Percentiles rank a stretch among this genome's conserved stretches.
phyloP scores from a whole-genome alignment of 2,113 vertebrate genomes.

The Carlito syrichta region DNA sequence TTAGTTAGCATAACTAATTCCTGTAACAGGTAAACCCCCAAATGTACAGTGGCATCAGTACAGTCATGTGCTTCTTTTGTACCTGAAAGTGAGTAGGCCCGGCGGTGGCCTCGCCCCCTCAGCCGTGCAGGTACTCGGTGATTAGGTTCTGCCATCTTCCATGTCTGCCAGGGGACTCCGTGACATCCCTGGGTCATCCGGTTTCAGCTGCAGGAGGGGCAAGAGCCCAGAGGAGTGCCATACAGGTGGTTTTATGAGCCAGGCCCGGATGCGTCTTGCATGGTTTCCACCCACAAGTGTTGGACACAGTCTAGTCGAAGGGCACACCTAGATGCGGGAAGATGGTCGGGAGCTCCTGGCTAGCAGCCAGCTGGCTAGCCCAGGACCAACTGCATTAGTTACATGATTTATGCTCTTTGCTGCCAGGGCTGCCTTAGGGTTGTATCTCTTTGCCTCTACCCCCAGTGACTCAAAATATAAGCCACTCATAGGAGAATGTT shows the following conservation, averaged over 20 bases:
- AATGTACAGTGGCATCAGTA: too few relatives aligned
- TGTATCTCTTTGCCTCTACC: fast-evolving
- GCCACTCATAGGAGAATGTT: too few relatives aligned
- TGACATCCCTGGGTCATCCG: fast-evolving
- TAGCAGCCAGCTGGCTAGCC: background rate
- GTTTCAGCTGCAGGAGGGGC: background rate
- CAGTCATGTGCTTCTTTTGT: too few relatives aligned
- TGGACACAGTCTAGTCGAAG: background rate
- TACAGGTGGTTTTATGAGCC: background rate
- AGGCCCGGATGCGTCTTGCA: background rate
- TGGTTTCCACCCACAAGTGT: background rate
- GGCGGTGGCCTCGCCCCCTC: background rate
- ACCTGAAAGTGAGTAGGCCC: background rate
- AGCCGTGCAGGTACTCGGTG: background rate
- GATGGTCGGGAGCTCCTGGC: background rate
- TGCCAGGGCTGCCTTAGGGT: fast-evolving
- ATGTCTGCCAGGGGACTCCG: too few relatives aligned
- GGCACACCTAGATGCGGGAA: background rate
- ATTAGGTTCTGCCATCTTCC: background rate
- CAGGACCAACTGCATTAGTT: background rate
- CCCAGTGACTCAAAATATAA: background rate
- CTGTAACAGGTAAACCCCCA: too few relatives aligned
- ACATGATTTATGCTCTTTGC: too few relatives aligned
- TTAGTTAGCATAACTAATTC: background rate
- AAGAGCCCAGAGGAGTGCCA: background rate